Percentiles rank a stretch among this genome's conserved stretches.
Evolutionary conservation across 2,113 vertebrate species (phyloP).

Genomic region (Callipepla californica): DNA sequence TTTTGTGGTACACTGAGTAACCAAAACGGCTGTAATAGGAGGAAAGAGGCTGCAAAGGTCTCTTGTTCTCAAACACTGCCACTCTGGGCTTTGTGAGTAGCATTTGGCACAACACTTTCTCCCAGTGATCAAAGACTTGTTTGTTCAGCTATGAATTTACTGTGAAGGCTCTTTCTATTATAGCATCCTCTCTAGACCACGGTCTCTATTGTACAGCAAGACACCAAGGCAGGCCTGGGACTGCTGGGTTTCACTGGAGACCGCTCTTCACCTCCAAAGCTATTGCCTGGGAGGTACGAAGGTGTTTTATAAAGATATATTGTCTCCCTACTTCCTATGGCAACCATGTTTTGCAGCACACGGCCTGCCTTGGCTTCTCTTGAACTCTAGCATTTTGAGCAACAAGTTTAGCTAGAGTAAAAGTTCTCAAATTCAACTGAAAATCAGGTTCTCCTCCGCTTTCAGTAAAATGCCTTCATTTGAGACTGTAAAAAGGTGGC

Average conservation of each 20-base stretch:
- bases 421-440: neutral
- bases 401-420: neutral
- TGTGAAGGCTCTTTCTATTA: neutral
- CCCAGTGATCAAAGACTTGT: neutral
- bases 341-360: neutral
- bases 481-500: rapidly evolving
- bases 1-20: neutral
- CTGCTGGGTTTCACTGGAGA: neutral
- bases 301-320: neutral
- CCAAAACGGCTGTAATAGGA: neutral
- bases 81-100: neutral
- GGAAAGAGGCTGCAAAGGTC: neutral
- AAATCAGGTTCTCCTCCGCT: neutral
- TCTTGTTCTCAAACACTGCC: neutral
- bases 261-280: neutral
- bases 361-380: neutral
- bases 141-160: neutral
- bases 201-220: neutral
- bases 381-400: neutral
- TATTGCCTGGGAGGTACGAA: neutral
- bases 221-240: rapidly evolving
- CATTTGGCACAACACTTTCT: neutral
- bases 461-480: neutral
- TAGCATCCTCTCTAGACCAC: neutral
- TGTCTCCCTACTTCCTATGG: neutral